Base-by-base conservation (phyloP, 2,797 vertebrate genomes). In the Sandelia bainsii region DNA sequence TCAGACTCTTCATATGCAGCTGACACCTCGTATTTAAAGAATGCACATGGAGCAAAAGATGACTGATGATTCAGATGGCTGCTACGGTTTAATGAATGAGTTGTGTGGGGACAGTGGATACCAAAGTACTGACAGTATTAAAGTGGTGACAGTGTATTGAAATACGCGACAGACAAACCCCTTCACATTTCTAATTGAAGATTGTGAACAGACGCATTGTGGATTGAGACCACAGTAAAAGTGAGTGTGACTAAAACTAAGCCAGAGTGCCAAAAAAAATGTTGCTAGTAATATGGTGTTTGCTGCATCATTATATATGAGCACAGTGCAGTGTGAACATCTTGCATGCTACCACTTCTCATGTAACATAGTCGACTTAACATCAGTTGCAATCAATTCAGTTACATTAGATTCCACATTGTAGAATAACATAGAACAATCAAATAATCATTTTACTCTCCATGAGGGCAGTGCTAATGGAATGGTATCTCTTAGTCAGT, bases 41-140 rank as follows among this genome's bases (percentile, higher is more conserved):
- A 48, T 32, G 25, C 13, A 16, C 17, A 9, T 37, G 25, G 14
- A 60, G 32, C 22, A 70, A 60, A 73, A 23, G 23, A 60, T 10
- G 22, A 51, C 14, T 62, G 52, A 52, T 42, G 49, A 37, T 10
- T 48, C 17, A 16, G n/a, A 40, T 13, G n/a, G 32, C n/a, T 20
- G 20, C 66, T 29, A 58, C 20, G 10, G 56, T 50, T 67, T 66
- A 23, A 78, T 65, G 22, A 69, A 67, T 66, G 16, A 72, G 44
- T 23, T 34, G 32, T 58, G 37, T 48, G 51, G 58, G 48, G 54
- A 57, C 13, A 52, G 0, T 56, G 23, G 40, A 70, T 48, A 72
- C 48, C 16, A 39, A 62, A 63, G n/a, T 3, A 25, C 6, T 63
- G 42, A 65, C 25, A 46, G 29, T 6, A 29, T 1, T 59, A 5